Percentiles rank a stretch among this genome's conserved stretches.
phyloP scores from a whole-genome alignment of 1,140 invertebrate species.

The Stratiolaelaps scimitus region DNA sequence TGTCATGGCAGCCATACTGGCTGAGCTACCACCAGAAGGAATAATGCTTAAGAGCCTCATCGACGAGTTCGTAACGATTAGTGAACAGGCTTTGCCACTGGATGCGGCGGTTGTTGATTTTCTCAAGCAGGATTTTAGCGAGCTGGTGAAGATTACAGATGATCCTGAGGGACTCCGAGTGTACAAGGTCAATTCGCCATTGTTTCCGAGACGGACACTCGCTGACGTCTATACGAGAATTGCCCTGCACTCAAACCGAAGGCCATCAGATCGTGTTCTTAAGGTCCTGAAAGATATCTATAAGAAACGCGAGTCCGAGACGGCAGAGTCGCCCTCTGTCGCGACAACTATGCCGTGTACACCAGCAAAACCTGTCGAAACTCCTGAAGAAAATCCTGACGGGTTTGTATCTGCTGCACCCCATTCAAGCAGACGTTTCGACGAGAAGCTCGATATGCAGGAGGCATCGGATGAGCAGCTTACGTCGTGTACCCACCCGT shows the following conservation, averaged over 20 bases:
- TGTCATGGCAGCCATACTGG: constrained; percentile 8
- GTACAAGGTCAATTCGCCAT: constrained; percentile 4
- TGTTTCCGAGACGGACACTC: constrained; percentile 8
- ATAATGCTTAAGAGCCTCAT: constrained; percentile 7
- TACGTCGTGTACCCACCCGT: too few relatives aligned
- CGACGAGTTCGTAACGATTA: neutral
- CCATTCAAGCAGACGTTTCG: too few relatives aligned
- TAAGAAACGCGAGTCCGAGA: neutral
- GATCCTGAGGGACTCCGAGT: constrained; percentile 7
- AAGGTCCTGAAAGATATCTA: constrained; percentile 25
- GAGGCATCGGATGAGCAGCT: too few relatives aligned
- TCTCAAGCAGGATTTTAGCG: neutral
- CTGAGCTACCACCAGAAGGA: constrained; percentile 6
- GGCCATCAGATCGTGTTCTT: constrained; percentile 11
- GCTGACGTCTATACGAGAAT: constrained; percentile 22
- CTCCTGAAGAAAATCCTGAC: too few relatives aligned
- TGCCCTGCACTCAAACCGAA: constrained; percentile 13
- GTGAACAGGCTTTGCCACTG: neutral
- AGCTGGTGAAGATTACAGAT: constrained; percentile 1
- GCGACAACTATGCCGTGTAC: too few relatives aligned
- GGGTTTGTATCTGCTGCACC: too few relatives aligned
- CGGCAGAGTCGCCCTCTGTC: neutral
- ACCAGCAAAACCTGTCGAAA: too few relatives aligned
- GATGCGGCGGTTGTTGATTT: neutral
- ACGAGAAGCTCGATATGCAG: too few relatives aligned